Evolutionary conservation across 2,888 invertebrate genomes (phyloP).

Genomic region (Pediacus dermestoides): DNA sequence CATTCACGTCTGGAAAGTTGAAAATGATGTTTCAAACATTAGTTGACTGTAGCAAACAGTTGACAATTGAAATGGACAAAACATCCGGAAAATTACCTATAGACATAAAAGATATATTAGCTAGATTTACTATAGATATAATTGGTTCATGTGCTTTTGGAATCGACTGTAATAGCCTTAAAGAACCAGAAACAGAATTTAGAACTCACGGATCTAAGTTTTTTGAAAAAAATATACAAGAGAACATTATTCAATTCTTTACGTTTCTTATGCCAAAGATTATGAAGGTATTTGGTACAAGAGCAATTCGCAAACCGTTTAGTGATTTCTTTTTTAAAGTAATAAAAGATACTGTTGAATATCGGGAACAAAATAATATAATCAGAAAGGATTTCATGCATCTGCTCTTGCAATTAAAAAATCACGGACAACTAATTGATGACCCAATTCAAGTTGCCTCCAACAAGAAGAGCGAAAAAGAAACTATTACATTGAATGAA

Average conservation of each 20-base stretch:
- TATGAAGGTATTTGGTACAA: background rate
- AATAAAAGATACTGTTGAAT: background rate
- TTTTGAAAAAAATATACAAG: too few relatives aligned
- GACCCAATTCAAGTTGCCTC: too few relatives aligned
- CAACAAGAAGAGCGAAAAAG: background rate
- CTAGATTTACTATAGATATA: slow-evolving; percentile 2
- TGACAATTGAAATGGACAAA: too few relatives aligned
- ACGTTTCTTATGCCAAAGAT: background rate
- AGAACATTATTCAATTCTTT: slow-evolving; percentile 3
- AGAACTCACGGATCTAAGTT: too few relatives aligned
- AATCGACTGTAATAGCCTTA: background rate
- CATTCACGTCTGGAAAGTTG: too few relatives aligned
- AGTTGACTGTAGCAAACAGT: too few relatives aligned
- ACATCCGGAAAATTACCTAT: too few relatives aligned
- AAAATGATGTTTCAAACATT: too few relatives aligned
- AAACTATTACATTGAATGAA: too few relatives aligned
- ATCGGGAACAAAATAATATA: background rate
- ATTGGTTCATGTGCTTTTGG: slow-evolving; percentile 3
- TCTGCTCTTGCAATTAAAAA: background rate
- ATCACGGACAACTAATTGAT: too few relatives aligned
- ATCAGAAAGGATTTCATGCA: background rate
- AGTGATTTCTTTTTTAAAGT: background rate
- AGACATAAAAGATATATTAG: too few relatives aligned
- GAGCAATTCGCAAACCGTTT: too few relatives aligned
- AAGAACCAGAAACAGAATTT: background rate